Conservation (phyloP, 1,140 invertebrate species). For the Brachionus rotundiformis region DNA sequence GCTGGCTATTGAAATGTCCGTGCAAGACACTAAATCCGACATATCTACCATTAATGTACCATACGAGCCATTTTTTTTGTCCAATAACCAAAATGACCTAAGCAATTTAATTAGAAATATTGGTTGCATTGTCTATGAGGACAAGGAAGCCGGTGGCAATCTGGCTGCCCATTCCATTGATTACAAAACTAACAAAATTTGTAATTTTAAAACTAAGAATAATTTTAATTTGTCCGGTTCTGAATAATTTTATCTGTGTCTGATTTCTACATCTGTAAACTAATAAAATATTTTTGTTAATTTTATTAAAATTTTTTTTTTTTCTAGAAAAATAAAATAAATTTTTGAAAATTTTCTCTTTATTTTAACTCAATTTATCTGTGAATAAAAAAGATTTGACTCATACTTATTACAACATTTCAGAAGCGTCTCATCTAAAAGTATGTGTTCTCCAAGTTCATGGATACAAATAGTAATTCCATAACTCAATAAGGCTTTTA, state of each 20-base stretch:
- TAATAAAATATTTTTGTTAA: not conserved
- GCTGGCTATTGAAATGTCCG: not conserved
- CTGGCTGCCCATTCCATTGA: not conserved
- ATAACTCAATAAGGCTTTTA: too few relatives aligned
- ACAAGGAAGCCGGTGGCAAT: not conserved
- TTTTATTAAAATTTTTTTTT: not conserved
- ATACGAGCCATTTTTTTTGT: constrained; percentile 29
- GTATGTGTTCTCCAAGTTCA: too few relatives aligned
- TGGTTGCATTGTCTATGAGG: not conserved
- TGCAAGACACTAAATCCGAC: not conserved
- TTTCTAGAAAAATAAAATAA: too few relatives aligned
- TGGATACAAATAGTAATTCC: too few relatives aligned
- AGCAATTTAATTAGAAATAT: constrained; percentile 24
- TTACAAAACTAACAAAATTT: constrained; percentile 13
- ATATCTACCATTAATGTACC: constrained; percentile 37
- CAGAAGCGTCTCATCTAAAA: too few relatives aligned
- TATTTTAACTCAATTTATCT: too few relatives aligned
- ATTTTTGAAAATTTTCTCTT: too few relatives aligned
- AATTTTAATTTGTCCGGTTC: not conserved
- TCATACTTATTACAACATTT: too few relatives aligned
- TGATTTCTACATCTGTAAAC: not conserved
- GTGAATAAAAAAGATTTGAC: too few relatives aligned
- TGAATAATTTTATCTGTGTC: constrained; percentile 13
- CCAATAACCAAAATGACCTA: constrained; percentile 3
- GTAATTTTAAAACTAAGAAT: constrained; percentile 29